Evolutionary conservation across 2,113 vertebrate genomes (phyloP).

Genomic region (Connochaetes taurinus): DNA sequence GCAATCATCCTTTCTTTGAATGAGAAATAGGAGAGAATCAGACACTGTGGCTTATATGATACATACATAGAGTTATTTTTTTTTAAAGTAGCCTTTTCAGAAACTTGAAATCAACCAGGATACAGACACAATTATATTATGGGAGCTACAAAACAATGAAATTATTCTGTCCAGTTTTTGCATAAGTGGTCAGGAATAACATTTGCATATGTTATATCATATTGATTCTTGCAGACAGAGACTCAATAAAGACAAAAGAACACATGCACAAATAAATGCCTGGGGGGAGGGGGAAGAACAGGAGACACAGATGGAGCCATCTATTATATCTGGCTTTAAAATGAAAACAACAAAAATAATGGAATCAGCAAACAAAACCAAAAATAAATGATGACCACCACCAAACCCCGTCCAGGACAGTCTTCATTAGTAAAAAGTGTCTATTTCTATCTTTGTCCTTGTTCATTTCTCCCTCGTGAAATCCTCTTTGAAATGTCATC

Average conservation of each 20-base stretch:
- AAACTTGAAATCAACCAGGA: conserved; percentile 10
- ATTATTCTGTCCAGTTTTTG: conserved; percentile 21
- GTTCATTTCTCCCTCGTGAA: conserved; percentile 65
- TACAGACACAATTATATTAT: not conserved
- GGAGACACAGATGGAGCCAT: not conserved
- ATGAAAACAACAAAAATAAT: not conserved
- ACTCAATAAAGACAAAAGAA: conserved; percentile 30
- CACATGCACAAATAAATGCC: conserved; percentile 11
- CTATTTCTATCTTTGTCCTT: conserved; percentile 62
- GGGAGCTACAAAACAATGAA: not conserved
- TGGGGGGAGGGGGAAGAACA: accelerated
- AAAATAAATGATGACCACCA: not conserved
- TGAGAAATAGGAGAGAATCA: not conserved
- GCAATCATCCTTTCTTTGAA: not conserved
- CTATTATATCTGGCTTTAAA: not conserved
- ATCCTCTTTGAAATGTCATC: conserved; percentile 67
- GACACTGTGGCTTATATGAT: not conserved
- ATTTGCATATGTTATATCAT: conserved; percentile 21
- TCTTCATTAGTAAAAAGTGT: not conserved
- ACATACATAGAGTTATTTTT: not conserved
- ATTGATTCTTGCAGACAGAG: conserved; percentile 28
- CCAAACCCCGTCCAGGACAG: not conserved
- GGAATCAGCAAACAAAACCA: not conserved
- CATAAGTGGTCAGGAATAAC: conserved; percentile 21
- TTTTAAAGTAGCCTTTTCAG: not conserved